Conservation (phyloP, 1,140 invertebrate genomes). For the Panulirus ornatus region DNA sequence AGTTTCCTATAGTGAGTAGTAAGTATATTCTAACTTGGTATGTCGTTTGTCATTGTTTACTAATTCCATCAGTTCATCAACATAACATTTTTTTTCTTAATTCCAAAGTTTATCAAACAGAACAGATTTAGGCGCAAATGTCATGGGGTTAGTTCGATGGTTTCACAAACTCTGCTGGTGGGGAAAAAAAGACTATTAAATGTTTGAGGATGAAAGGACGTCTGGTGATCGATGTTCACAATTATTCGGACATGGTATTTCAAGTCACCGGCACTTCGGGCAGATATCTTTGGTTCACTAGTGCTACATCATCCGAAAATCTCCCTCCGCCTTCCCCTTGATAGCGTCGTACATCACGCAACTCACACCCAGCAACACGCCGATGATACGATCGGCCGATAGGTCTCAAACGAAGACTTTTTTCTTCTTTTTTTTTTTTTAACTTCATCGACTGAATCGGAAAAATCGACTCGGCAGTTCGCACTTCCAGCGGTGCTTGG, state of each 20-base stretch:
- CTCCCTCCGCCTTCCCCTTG: background rate
- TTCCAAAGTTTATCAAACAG: too few relatives aligned
- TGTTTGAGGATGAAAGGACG: background rate
- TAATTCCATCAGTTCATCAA: too few relatives aligned
- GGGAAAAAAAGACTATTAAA: too few relatives aligned
- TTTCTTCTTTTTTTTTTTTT: too few relatives aligned
- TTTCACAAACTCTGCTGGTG: too few relatives aligned
- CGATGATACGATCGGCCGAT: background rate
- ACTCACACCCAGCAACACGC: background rate
- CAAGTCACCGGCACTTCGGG: background rate
- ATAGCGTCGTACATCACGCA: background rate
- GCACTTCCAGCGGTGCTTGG: conserved; percentile 6
- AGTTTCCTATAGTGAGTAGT: too few relatives aligned
- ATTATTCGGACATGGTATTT: background rate
- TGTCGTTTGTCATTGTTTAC: too few relatives aligned
- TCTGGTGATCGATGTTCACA: background rate
- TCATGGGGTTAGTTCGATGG: too few relatives aligned
- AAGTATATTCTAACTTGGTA: too few relatives aligned
- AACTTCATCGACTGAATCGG: conserved; percentile 44
- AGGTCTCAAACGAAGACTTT: background rate
- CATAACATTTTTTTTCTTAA: too few relatives aligned
- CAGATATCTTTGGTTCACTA: background rate
- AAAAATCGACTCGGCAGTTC: conserved; percentile 50
- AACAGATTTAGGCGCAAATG: too few relatives aligned
- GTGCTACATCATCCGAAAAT: background rate